phyloP scores from a whole-genome alignment of 2,888 invertebrate genomes.

The Andrena haemorrhoa region DNA sequence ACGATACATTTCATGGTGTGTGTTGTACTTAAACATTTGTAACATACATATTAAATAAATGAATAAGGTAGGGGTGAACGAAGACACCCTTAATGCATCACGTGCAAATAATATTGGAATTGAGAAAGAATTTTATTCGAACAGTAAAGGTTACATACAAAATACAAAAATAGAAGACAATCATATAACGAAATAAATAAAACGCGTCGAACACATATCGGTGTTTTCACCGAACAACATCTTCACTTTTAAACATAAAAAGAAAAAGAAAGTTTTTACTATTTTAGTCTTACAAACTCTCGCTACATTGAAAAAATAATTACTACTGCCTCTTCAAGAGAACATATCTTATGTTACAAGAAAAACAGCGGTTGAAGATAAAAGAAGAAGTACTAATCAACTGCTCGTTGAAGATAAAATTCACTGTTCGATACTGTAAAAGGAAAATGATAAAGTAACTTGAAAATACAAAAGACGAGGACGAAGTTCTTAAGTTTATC shows the following conservation, averaged over 20 bases:
- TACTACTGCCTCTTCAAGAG: too few species aligned
- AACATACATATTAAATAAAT: too few species aligned
- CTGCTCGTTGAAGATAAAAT: background rate
- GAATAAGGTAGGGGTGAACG: background rate
- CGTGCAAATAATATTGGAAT: background rate
- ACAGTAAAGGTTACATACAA: background rate
- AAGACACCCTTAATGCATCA: slow-evolving; percentile 6
- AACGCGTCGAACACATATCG: background rate
- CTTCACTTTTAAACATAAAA: too few species aligned
- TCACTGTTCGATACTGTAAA: background rate
- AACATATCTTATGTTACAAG: background rate
- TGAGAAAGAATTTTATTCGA: background rate
- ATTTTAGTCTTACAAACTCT: background rate
- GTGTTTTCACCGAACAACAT: background rate
- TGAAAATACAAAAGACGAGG: background rate
- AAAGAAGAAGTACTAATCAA: background rate
- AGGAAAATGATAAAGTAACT: background rate
- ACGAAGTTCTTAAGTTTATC: background rate
- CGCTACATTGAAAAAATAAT: background rate
- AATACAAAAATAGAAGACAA: background rate
- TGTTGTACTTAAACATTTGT: too few species aligned
- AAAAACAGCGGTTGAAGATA: background rate
- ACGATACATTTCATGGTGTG: too few species aligned
- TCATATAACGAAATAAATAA: slow-evolving; percentile 16
- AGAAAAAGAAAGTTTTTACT: background rate